A percentile compares a stretch with the other conserved stretches of the same genome.
phyloP scores from a whole-genome alignment of 2,113 vertebrate species.

The Clarias magur region DNA sequence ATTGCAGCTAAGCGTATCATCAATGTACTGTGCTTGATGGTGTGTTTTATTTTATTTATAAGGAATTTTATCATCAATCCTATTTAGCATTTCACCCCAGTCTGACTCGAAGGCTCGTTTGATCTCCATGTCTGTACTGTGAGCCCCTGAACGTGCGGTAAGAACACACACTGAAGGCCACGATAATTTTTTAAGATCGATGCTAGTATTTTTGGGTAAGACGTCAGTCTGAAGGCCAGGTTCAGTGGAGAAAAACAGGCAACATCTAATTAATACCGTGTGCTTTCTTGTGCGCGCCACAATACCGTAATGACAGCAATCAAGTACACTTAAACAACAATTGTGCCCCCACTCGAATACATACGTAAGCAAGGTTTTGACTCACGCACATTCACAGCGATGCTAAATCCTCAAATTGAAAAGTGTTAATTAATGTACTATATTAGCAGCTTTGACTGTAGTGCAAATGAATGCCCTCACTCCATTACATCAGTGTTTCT shows the following conservation, averaged over 20 bases:
- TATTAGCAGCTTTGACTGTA: background rate
- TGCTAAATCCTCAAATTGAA: background rate
- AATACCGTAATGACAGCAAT: no score
- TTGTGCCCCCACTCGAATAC: no score
- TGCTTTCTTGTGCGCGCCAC: background rate
- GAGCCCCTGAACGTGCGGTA: background rate
- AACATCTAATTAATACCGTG: background rate
- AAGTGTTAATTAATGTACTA: background rate
- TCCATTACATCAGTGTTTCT: background rate
- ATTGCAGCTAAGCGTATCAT: no score
- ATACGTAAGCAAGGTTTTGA: background rate
- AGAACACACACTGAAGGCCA: background rate
- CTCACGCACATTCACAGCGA: background rate
- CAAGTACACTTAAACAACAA: no score
- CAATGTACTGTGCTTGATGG: no score
- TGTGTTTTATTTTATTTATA: no score
- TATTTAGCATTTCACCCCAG: no score
- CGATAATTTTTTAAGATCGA: background rate
- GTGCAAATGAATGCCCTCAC: background rate
- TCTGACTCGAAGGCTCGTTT: background rate
- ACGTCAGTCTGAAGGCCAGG: background rate
- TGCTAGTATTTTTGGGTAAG: background rate
- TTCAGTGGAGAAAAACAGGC: background rate
- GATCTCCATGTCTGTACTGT: background rate
- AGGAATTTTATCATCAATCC: no score